phyloP scores from a whole-genome alignment of 2,797 vertebrate genomes.

The Amphiprion clarkii region DNA sequence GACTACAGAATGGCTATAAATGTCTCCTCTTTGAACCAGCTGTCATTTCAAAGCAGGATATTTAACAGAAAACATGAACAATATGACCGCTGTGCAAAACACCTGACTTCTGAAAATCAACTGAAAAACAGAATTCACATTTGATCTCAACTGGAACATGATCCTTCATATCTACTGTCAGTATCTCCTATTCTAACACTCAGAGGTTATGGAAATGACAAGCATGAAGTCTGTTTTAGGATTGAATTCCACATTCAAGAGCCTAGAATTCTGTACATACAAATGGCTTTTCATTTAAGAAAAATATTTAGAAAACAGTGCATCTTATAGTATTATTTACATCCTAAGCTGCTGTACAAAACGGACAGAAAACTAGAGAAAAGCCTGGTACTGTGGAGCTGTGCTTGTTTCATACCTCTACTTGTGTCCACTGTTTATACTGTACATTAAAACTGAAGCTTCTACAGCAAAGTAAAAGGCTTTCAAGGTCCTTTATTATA shows the following conservation, averaged over 20 bases:
- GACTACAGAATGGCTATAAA: conserved; percentile 35
- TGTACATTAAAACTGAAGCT: background rate
- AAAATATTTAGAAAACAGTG: conserved; percentile 79
- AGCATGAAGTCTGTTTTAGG: conserved; percentile 36
- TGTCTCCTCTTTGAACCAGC: conserved; percentile 15
- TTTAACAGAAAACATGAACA: conserved; percentile 35
- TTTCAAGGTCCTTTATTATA: conserved; percentile 19
- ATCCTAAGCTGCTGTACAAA: conserved; percentile 68
- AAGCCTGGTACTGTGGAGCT: conserved; percentile 3
- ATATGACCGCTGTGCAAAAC: conserved; percentile 61
- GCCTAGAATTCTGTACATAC: conserved; percentile 62
- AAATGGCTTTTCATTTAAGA: conserved; percentile 59
- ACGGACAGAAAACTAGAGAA: conserved; percentile 14
- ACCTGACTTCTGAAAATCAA: conserved; percentile 37
- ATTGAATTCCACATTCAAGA: conserved; percentile 61
- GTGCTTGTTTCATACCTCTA: background rate
- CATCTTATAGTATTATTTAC: conserved; percentile 67
- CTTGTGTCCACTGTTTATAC: background rate
- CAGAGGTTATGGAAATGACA: conserved; percentile 3
- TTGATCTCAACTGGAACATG: conserved; percentile 13
- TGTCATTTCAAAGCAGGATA: conserved; percentile 8
- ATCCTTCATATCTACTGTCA: conserved; percentile 41
- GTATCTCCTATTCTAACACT: conserved; percentile 30
- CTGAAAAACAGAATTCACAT: conserved; percentile 30
- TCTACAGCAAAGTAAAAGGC: conserved; percentile 4